Base-by-base conservation (phyloP, 2,113 vertebrate species). In the Phaethornis superciliosus region DNA sequence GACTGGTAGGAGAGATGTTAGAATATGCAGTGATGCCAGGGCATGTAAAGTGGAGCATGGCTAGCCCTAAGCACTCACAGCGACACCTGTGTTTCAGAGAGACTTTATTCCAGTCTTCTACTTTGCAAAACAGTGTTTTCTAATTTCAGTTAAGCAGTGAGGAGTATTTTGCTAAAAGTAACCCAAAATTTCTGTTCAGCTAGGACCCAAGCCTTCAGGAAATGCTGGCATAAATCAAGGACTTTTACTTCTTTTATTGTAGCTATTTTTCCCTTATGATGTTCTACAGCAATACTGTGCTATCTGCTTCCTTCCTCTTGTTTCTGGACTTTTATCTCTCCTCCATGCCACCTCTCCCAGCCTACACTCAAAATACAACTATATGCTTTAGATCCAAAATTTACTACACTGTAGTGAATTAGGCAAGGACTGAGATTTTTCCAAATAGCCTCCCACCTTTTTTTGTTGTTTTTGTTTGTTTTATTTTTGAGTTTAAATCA, bases 1-100 rank as follows among this genome's bases (percentile, higher is more conserved):
- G 33, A 11, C 22, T 7, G 68, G 4, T 4, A 12, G 35, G 15
- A 47, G 24, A 4, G 71, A 20, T 19, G 52, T 44, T 1, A 18
- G 59, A 64, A 26, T 14, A 6, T 15, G 64, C 55, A 10, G 22
- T 9, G 56, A 22, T 3, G 2, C 12, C 64, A 37, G 46, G 60
- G 27, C 10, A 3, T 15, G 24, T 3, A 3, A 8, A 63, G 55
- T 64, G 33, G 35, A 20, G 67, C 33, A 3, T 2, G 5, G 40
- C 35, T 49, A 27, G 40, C 42, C 42, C 35, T 9, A 15, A 18
- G 46, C 30, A 6, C 35, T 8, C 32, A 3, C 12, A 0, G 20
- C 16, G 67, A 23, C 42, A 7, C 56, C 21, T 6, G 0, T 4
- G 5, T 0, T 23, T 22, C 78, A 55, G 15, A 23, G 28, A 27